Base-by-base conservation (phyloP, 2,797 vertebrate species). In the Arctocebus calabarensis region DNA sequence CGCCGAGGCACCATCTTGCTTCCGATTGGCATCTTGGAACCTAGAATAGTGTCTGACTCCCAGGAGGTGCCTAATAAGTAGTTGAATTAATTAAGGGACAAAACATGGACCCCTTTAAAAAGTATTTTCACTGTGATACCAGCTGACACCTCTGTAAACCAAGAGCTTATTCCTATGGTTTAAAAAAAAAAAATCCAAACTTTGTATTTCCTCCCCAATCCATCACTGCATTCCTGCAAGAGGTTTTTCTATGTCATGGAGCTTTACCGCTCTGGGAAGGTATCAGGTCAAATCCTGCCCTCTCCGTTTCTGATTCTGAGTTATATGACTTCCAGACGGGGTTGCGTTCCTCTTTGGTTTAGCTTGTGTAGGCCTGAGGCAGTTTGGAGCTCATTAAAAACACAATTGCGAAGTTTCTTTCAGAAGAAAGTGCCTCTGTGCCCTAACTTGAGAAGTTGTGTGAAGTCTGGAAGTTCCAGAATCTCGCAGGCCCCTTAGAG, bases 301-400 rank as follows among this genome's bases (percentile, higher is more conserved):
- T 96, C 73, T 68, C 68, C 93, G 97, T 95, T 98, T 97, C 96
- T 96, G 95, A 96, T 94, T 94, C 86, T 97, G 97, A 95, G 92
- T 62, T 97, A 96, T 97, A 96, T 57, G 94, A 87, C 97, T 98
- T 97, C 97, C 91, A 97, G 96, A 94, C 96, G 95, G 78, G 83
- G 59, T 82, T 96, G 96, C 92, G 70, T 96, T 95, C 48, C 96
- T 88, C 37, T 86, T 96, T 96, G 97, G 97, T 97, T 97, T 97
- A 90, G 96, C 93, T 62, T 93, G 94, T 16, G 70, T 68, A 95
- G 37, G 85, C 94, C 95, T 95, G 97, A 95, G 87, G 88, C 0
- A 4, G 71, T 43, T 77, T 57, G 95, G 77, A 94, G 43, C 68
- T 97, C 74, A 68, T 90, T 14, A 96, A 92, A 95, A 75, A 83